Evolutionary conservation across 2,797 vertebrate genomes (phyloP).

Genomic region (Basileuterus tristriatus): DNA sequence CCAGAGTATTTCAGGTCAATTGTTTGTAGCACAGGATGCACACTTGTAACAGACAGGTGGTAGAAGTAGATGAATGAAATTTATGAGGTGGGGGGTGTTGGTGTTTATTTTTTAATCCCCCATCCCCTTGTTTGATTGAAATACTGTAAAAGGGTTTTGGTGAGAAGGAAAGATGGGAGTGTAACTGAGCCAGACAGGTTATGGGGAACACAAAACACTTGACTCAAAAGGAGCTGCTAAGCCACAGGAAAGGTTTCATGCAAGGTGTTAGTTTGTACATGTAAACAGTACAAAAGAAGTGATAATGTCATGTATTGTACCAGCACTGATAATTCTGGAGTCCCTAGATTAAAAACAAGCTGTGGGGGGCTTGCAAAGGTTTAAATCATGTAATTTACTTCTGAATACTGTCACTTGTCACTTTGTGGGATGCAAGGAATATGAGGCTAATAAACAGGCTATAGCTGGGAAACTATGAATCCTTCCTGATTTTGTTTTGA

Average conservation of each 20-base stretch:
- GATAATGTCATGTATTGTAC: background rate
- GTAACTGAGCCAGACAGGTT: background rate
- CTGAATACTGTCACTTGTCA: background rate
- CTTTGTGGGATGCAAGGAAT: accelerated
- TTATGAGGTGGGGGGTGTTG: accelerated
- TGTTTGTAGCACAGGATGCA: accelerated
- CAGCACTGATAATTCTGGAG: background rate
- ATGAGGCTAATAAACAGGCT: background rate
- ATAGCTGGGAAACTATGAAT: background rate
- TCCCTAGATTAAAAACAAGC: background rate
- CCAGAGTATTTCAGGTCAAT: accelerated
- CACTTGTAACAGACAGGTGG: background rate
- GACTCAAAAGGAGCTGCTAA: background rate
- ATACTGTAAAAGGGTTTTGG: background rate
- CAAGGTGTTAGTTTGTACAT: background rate
- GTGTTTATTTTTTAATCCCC: background rate
- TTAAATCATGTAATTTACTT: accelerated
- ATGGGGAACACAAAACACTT: background rate
- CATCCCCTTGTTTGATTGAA: background rate
- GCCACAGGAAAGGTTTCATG: background rate
- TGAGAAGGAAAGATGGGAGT: background rate
- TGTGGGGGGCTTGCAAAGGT: background rate
- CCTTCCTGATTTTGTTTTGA: background rate
- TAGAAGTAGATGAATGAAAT: background rate
- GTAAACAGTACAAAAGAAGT: accelerated